These are phyloP conservation scores for Dryobota labecula DNA, from an alignment of 2,888 invertebrate species.

Conservation along the genomic window DNA sequence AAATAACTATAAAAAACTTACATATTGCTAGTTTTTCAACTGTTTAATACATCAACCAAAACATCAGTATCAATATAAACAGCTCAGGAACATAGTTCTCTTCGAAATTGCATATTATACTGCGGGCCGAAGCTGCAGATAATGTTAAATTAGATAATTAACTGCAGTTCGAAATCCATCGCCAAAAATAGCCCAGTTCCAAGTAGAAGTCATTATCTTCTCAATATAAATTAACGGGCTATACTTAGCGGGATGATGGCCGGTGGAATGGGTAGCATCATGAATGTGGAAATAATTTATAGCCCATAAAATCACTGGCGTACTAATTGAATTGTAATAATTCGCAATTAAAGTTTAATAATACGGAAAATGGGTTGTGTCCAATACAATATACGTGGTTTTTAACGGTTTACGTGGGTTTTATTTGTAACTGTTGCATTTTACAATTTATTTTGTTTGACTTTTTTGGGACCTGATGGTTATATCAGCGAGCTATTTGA, in stretches of 20 bases:
- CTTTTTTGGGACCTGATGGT: neutral
- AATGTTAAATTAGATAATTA: constrained; percentile 3
- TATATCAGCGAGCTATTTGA: neutral
- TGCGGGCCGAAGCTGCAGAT: neutral
- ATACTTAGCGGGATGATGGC: constrained; percentile 22
- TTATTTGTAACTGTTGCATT: constrained; percentile 10
- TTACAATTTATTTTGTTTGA: neutral
- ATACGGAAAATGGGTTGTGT: constrained; percentile 37
- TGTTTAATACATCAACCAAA: neutral
- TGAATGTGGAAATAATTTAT: constrained; percentile 54
- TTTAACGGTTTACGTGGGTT: constrained; percentile 14
- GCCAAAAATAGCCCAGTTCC: constrained; percentile 18
- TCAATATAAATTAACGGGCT: constrained; percentile 20
- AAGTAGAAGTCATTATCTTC: constrained; percentile 24
- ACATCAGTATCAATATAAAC: neutral
- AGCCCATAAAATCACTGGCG: constrained; percentile 46
- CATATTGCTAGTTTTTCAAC: neutral
- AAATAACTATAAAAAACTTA: neutral
- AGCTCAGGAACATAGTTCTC: neutral
- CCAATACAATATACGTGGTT: neutral
- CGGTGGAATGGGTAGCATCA: constrained; percentile 32
- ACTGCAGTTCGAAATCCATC: constrained; percentile 9
- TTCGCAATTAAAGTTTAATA: constrained; percentile 50
- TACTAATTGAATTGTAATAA: constrained; percentile 55
- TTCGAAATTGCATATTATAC: neutral